Base-by-base conservation (phyloP, 2,113 vertebrate species). In the Lanius collurio region DNA sequence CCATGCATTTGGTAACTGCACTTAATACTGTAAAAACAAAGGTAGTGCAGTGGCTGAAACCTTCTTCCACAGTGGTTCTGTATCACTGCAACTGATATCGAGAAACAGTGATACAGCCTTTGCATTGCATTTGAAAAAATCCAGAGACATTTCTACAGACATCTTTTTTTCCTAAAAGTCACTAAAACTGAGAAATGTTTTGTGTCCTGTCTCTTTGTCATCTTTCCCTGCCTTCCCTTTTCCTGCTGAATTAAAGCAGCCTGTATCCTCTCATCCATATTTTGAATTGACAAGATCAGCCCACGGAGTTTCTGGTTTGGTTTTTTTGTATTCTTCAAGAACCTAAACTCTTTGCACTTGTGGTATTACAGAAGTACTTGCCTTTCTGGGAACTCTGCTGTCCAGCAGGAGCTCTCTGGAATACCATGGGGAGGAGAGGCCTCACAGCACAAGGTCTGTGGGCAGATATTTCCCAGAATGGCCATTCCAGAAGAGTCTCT, bases 31-130 rank as follows among this genome's bases (percentile, higher is more conserved):
- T 46, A 56, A 89, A 70, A 78, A 62, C 19, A 69, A 74, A 79
- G 56, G 7, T 3, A 26, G 24, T 5, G 22, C 15, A 49, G 28
- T 11, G 49, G 23, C 68, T 24, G 39, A 85, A 67, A n/a, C 27
- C 50, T 47, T 18, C 44, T 49, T 35, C 56, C 39, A 44, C 50
- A 28, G 68, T 9, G 30, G 26, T 37, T 30, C 35, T 53, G 22
- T 31, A 21, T n/a, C 11, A 7, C 77, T 69, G 47, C 44, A 35
- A 5, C 35, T 22, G 42, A 11, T 31, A 30, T 7, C 0, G 0
- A 55, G 68, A 83, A 73, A 80, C 26, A 22, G 33, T 13, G 37
- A 67, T 41, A 79, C 18, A 39, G 15, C 14, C 50, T 37, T 80
- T 44, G 17, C 28, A 74, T 2, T 35, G 13, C 22, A 52, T n/a